Conservation (phyloP, 1,140 invertebrate species). For the Cherax destructor region DNA sequence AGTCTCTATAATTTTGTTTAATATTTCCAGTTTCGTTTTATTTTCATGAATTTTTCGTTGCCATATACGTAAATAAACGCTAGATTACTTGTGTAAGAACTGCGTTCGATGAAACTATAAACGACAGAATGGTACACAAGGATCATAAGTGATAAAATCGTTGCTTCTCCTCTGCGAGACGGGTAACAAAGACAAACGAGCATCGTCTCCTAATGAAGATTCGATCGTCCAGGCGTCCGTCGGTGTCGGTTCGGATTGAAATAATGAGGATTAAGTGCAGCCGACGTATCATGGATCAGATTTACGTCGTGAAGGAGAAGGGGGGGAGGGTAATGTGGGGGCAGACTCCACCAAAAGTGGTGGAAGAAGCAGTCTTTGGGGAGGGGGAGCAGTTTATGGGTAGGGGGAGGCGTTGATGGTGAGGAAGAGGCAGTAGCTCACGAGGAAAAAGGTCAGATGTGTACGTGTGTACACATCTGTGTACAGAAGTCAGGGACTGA, state of each 20-base stretch:
- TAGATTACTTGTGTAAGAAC: too few species aligned
- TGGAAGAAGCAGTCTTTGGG: not conserved
- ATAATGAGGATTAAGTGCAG: slow-evolving; percentile 63
- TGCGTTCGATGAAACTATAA: not conserved
- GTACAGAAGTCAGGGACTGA: too few species aligned
- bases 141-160: slow-evolving; percentile 18
- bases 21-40: too few species aligned
- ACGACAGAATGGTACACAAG: slow-evolving; percentile 1
- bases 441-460: not conserved
- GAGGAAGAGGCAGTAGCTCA: not conserved
- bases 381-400: too few species aligned
- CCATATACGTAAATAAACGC: too few species aligned
- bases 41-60: too few species aligned
- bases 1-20: too few species aligned
- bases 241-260: slow-evolving; percentile 46
- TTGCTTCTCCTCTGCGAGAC: not conserved
- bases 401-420: not conserved
- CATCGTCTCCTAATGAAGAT: slow-evolving; percentile 56
- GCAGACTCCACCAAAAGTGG: not conserved
- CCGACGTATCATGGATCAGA: slow-evolving; percentile 51
- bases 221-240: slow-evolving; percentile 48
- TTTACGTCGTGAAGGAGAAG: slow-evolving; percentile 22
- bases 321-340: not conserved
- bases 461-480: too few species aligned
- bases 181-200: slow-evolving; percentile 48